Evolutionary conservation across 64 coral and sea anemone species (phyloP).

Genomic region (Actinia tenebrosa): DNA sequence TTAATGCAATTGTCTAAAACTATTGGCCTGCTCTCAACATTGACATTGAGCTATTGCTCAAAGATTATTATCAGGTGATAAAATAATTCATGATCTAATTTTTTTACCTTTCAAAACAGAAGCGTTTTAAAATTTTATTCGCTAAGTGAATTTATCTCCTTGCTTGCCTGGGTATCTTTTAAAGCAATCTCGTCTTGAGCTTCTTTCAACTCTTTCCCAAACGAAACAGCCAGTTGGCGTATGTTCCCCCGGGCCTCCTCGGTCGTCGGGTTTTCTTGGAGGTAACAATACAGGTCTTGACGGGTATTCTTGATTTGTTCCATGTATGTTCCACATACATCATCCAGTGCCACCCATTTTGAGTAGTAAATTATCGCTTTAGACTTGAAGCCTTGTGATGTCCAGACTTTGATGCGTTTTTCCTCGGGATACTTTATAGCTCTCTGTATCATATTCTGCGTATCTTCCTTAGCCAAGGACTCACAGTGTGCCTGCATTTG

Average conservation of each 20-base stretch:
- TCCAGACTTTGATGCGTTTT: conserved; percentile 54
- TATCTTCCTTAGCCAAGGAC: background rate
- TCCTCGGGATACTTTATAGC: conserved; percentile 41
- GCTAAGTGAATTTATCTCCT: conserved; percentile 9
- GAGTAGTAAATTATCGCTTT: conserved; percentile 40
- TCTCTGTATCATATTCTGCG: conserved; percentile 14
- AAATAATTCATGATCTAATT: no score
- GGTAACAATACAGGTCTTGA: conserved; percentile 44
- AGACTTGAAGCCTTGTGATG: conserved; percentile 38
- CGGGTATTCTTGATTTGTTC: conserved; percentile 54
- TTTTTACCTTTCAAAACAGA: no score
- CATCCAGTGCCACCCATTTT: conserved; percentile 63
- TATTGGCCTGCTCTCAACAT: no score
- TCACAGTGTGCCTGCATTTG: conserved; percentile 52
- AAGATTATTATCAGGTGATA: no score
- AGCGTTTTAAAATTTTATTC: no score
- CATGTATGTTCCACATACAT: conserved; percentile 62
- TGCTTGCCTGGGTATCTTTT: conserved; percentile 19
- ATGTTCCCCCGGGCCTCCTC: conserved; percentile 41
- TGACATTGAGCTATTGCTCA: no score
- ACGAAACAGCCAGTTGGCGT: conserved; percentile 30
- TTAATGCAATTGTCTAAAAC: no score
- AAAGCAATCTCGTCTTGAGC: conserved; percentile 32
- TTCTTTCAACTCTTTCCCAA: conserved; percentile 33
- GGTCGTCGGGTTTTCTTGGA: conserved; percentile 57